These are phyloP conservation scores for Lithophane leautieri DNA, from an alignment of 2,888 invertebrate species.

Conservation along the genomic window DNA sequence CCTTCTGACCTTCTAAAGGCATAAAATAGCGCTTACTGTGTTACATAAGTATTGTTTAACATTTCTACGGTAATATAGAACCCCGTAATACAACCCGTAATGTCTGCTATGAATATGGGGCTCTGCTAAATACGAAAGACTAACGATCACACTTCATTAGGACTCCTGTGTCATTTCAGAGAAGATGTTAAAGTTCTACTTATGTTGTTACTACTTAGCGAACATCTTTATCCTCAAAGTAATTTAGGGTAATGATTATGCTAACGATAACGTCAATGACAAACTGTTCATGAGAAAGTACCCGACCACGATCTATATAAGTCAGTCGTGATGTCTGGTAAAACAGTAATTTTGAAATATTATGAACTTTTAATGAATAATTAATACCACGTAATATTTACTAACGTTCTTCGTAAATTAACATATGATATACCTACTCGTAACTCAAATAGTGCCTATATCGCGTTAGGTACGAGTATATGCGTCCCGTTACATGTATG, in stretches of 20 bases:
- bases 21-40: slow-evolving; percentile 3
- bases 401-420: not conserved
- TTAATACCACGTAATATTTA: slow-evolving; percentile 15
- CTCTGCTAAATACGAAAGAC: slow-evolving; percentile 7
- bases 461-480: too few species aligned
- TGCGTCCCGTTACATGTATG: not conserved
- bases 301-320: slow-evolving; percentile 7
- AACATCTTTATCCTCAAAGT: slow-evolving; percentile 21
- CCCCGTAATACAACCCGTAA: not conserved
- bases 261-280: slow-evolving; percentile 7
- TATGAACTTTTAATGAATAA: slow-evolving; percentile 7
- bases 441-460: not conserved
- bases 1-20: not conserved
- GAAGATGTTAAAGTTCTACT: slow-evolving; percentile 3
- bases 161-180: not conserved
- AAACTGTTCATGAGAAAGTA: slow-evolving; percentile 19
- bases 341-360: slow-evolving; percentile 2
- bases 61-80: slow-evolving; percentile 4
- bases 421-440: slow-evolving; percentile 3
- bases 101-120: slow-evolving; percentile 25
- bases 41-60: slow-evolving; percentile 16
- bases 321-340: slow-evolving; percentile 1
- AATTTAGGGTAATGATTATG: slow-evolving; percentile 42
- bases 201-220: slow-evolving; percentile 9
- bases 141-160: not conserved